A percentile compares a stretch with the other conserved stretches of the same genome.
phyloP scores from a whole-genome alignment of 2,797 vertebrate genomes.

The Moxostoma hubbsi region DNA sequence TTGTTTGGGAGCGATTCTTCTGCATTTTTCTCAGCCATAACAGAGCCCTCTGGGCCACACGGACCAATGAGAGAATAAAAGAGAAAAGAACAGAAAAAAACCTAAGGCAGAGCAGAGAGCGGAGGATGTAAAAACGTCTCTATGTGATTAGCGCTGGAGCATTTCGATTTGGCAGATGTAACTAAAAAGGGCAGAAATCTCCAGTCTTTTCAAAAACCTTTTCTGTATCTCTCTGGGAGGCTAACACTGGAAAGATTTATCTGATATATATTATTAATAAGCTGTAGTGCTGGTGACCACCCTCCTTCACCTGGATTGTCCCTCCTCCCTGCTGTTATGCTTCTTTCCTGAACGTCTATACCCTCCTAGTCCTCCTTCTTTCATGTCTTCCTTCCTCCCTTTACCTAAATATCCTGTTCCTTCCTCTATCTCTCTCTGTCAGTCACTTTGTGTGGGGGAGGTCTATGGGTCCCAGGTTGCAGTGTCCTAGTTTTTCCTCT shows the following conservation, averaged over 20 bases:
- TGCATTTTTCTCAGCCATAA: slow-evolving; percentile 1
- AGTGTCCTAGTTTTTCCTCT: slow-evolving; percentile 55
- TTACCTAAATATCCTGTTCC: slow-evolving; percentile 19
- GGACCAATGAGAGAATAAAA: neutral
- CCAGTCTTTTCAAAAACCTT: neutral
- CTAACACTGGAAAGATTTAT: slow-evolving; percentile 26
- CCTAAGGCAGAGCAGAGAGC: slow-evolving; percentile 7
- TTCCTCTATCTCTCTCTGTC: neutral
- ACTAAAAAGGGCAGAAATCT: slow-evolving; percentile 15
- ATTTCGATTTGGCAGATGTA: slow-evolving; percentile 9
- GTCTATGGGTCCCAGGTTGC: slow-evolving; percentile 52
- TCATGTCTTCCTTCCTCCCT: slow-evolving; percentile 22
- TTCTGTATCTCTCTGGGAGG: slow-evolving; percentile 12
- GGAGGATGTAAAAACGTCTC: slow-evolving; percentile 19
- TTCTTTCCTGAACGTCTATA: slow-evolving; percentile 29
- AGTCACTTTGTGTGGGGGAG: slow-evolving; percentile 31
- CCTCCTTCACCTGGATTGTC: slow-evolving; percentile 30
- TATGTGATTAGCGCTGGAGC: slow-evolving; percentile 29
- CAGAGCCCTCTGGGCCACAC: slow-evolving; percentile 10
- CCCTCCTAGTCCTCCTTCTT: slow-evolving; percentile 5
- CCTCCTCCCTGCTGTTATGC: slow-evolving; percentile 6
- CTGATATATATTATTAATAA: slow-evolving; percentile 43
- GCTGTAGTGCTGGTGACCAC: slow-evolving; percentile 41
- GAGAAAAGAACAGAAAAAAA: slow-evolving; percentile 31
- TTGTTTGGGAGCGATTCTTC: slow-evolving; percentile 15